A percentile compares a stretch with the other conserved stretches of the same genome.
Conservation (phyloP, 2,888 invertebrate species). For the Nymphalis polychloros region DNA sequence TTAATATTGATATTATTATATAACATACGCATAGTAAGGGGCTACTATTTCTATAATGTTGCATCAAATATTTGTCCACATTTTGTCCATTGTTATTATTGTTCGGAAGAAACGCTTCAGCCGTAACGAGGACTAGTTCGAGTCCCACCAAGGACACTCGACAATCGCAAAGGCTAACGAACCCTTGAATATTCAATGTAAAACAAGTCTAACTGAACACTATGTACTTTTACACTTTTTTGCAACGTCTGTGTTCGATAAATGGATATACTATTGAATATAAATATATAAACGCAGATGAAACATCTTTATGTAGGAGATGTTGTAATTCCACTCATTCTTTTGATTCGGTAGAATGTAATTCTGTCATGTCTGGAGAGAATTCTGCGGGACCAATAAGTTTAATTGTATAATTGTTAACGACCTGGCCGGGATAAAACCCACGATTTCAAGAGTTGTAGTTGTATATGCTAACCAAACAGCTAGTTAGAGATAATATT, state of each 20-base stretch:
- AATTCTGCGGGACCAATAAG: no score
- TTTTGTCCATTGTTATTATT: conserved; percentile 5
- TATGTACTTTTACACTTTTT: neutral
- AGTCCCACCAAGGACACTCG: conserved; percentile 18
- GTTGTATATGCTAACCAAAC: no score
- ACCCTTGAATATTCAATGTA: conserved; percentile 22
- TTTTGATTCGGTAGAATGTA: no score
- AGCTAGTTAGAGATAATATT: no score
- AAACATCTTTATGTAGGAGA: no score
- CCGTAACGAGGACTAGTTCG: conserved; percentile 21
- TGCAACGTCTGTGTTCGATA: neutral
- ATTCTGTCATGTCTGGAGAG: no score
- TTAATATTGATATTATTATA: no score
- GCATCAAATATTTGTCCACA: neutral
- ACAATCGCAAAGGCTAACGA: conserved; percentile 31
- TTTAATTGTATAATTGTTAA: no score
- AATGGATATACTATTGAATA: neutral
- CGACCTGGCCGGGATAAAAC: no score
- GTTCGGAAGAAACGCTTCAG: conserved; percentile 9
- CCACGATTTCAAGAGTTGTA: no score
- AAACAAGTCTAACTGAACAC: conserved; percentile 18
- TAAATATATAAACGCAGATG: neutral
- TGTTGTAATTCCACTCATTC: no score
- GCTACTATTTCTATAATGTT: neutral
- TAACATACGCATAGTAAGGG: no score